Percentiles rank a stretch among this genome's conserved stretches.
phyloP scores from a whole-genome alignment of 2,113 vertebrate species.

The Archilochus colubris region DNA sequence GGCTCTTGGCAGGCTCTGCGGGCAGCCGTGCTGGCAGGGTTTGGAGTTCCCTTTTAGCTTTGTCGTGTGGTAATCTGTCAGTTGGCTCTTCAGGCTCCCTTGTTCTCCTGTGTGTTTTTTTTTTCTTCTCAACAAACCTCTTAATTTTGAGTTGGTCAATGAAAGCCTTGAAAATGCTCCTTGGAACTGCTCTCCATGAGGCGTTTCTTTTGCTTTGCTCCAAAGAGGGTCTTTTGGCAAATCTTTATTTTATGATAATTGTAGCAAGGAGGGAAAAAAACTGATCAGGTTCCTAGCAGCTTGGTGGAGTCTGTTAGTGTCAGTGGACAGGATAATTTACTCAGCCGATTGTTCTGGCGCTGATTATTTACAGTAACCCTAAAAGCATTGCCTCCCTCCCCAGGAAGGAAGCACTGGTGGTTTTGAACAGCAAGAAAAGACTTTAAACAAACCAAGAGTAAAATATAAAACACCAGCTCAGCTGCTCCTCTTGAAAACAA shows the following conservation, averaged over 20 bases:
- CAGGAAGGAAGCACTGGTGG: slow-evolving; percentile 44
- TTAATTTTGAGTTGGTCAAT: slow-evolving; percentile 2
- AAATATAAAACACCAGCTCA: not conserved
- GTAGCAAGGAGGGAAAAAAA: not conserved
- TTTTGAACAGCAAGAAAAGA: slow-evolving; percentile 45
- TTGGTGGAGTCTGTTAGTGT: slow-evolving; percentile 8
- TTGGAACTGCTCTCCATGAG: not conserved
- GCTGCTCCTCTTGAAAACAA: not conserved
- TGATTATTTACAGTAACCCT: slow-evolving; percentile 46
- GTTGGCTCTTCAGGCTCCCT: slow-evolving; percentile 7
- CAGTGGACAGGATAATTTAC: slow-evolving; percentile 30
- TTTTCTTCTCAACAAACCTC: slow-evolving; percentile 35
- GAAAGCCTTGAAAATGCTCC: not conserved
- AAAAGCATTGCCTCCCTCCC: slow-evolving; percentile 9
- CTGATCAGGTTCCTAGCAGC: slow-evolving; percentile 20
- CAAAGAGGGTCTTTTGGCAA: not conserved
- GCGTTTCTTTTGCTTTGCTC: not conserved
- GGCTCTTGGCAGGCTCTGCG: slow-evolving; percentile 48
- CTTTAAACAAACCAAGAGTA: slow-evolving; percentile 12
- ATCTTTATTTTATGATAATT: not conserved
- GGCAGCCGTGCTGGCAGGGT: slow-evolving; percentile 23
- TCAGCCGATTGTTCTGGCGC: slow-evolving; percentile 31
- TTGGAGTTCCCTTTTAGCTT: slow-evolving; percentile 49
- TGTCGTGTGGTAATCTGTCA: slow-evolving; percentile 49
- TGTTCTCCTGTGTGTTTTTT: slow-evolving; percentile 18